Conservation (phyloP, 2,113 vertebrate species). For the Ceuthmochares aereus region DNA sequence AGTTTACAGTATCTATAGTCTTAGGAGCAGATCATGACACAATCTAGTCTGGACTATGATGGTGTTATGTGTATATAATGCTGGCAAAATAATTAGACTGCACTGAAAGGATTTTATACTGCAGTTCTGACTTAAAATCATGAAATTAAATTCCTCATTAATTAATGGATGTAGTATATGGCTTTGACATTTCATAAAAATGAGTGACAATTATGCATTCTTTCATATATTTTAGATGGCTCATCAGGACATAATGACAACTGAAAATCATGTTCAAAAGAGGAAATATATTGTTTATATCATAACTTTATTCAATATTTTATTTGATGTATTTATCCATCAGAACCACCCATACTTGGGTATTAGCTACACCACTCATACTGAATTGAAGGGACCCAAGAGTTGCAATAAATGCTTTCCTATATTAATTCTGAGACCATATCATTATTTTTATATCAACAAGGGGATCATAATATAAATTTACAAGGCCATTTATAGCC, state of each 20-base stretch:
- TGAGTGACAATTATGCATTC: neutral
- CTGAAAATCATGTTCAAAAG: neutral
- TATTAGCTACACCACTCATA: neutral
- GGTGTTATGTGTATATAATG: neutral
- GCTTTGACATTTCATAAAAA: neutral
- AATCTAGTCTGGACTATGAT: neutral
- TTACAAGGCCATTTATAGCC: neutral
- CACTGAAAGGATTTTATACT: neutral
- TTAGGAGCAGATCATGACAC: neutral
- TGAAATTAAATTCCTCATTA: conserved; percentile 25
- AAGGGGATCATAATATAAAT: neutral
- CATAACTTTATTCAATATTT: neutral
- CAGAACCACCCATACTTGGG: neutral
- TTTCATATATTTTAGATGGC: neutral
- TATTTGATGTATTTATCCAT: neutral
- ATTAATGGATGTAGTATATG: neutral
- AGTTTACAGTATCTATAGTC: neutral
- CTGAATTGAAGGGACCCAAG: neutral
- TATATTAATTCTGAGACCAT: neutral
- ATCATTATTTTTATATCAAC: neutral
- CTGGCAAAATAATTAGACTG: conserved; percentile 3
- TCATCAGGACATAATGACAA: neutral
- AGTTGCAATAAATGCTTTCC: neutral
- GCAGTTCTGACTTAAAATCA: neutral
- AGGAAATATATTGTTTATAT: conserved; percentile 4